Percentiles rank a stretch among this genome's conserved stretches.
phyloP scores from a whole-genome alignment of 2,888 invertebrate species.

The Ganaspis brasiliensis region DNA sequence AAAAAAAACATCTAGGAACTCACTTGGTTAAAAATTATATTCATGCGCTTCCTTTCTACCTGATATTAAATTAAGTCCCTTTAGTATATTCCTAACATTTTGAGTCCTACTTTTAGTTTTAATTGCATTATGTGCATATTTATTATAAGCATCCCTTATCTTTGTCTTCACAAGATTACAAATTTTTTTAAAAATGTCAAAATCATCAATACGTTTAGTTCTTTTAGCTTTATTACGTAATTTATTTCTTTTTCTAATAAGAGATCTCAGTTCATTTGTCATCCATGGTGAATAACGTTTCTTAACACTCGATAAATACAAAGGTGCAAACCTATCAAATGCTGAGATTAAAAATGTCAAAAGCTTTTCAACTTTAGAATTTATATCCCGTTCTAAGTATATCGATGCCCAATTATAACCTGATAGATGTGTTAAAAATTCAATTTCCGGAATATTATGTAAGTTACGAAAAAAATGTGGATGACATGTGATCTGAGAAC shows the following conservation, averaged over 20 bases:
- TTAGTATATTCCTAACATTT: background rate
- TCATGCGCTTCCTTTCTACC: background rate
- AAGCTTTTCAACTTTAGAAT: no score
- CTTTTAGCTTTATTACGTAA: background rate
- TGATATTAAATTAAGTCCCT: background rate
- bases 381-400: no score
- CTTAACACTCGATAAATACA: background rate
- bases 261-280: background rate
- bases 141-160: background rate
- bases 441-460: background rate
- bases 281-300: background rate
- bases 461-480: background rate
- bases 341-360: no score
- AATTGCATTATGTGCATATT: background rate
- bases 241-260: background rate
- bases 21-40: background rate
- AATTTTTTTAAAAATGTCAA: background rate
- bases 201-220: background rate
- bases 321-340: no score
- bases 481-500: no score
- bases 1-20: background rate
- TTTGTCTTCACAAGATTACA: background rate
- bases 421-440: background rate
- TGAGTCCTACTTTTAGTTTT: background rate
- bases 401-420: background rate